Percentiles rank a stretch among this genome's conserved stretches.
Conservation (phyloP, 1,140 invertebrate species). For the Zophobas morio region DNA sequence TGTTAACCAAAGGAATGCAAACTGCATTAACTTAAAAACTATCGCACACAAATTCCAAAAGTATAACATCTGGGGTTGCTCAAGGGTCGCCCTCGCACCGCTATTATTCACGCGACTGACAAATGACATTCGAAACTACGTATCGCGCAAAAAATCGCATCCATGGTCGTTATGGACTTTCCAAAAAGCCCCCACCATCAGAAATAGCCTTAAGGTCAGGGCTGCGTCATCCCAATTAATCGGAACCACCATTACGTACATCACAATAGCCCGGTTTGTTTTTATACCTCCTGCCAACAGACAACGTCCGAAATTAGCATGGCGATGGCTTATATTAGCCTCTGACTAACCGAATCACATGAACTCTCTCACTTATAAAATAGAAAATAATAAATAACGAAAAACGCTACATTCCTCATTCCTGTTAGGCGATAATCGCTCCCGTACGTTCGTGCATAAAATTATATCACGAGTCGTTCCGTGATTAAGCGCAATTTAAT, state of each 20-base stretch:
- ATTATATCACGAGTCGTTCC: constrained; percentile 51
- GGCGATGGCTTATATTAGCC: constrained; percentile 27
- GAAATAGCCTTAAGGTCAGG: background rate
- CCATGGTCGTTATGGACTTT: too few relatives aligned
- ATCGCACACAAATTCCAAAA: too few relatives aligned
- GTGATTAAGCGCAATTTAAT: constrained; percentile 59
- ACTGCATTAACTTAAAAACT: too few relatives aligned
- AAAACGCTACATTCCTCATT: constrained; percentile 2
- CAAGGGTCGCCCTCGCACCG: too few relatives aligned
- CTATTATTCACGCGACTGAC: too few relatives aligned
- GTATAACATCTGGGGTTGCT: too few relatives aligned
- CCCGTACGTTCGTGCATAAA: constrained; percentile 51
- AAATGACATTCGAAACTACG: too few relatives aligned
- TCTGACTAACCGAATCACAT: constrained; percentile 29
- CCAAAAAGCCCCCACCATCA: too few relatives aligned
- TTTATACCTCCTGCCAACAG: constrained; percentile 11
- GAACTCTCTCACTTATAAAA: constrained; percentile 7
- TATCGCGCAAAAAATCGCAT: too few relatives aligned
- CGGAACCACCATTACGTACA: constrained; percentile 8
- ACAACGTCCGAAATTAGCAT: constrained; percentile 23
- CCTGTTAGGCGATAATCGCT: constrained; percentile 40
- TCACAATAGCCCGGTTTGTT: constrained; percentile 4
- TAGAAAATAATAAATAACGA: background rate
- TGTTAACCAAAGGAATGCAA: too few relatives aligned
- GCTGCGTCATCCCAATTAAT: constrained; percentile 17